phyloP scores from a whole-genome alignment of 2,113 vertebrate genomes.

The Gymnogyps californianus region DNA sequence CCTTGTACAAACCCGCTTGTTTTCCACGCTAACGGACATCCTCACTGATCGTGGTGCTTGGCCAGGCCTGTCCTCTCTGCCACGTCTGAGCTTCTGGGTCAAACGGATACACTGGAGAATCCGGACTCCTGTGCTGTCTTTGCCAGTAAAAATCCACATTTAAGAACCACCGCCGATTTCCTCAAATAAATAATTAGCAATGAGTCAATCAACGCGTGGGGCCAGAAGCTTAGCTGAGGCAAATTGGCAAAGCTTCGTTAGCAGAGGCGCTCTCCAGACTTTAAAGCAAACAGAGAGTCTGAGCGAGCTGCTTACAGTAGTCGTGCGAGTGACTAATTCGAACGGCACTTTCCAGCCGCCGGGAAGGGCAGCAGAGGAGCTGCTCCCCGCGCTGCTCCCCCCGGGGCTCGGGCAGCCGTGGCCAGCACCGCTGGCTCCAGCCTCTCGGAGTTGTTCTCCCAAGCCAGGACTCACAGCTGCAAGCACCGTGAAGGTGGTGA shows the following conservation, averaged over 20 bases:
- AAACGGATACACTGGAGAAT: not conserved
- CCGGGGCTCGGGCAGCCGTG: not conserved
- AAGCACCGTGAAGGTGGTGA: not conserved
- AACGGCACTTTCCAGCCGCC: not conserved
- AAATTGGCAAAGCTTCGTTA: not conserved
- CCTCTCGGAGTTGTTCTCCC: not conserved
- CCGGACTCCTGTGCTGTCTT: not conserved
- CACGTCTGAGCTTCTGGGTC: not conserved
- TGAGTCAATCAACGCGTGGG: not conserved
- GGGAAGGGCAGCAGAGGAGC: not conserved
- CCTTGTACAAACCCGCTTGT: not conserved
- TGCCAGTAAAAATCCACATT: not conserved
- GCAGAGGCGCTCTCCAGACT: not conserved
- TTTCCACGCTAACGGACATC: not conserved
- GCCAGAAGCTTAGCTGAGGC: not conserved
- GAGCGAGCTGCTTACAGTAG: not conserved
- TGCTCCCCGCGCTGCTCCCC: not conserved
- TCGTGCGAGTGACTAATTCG: not conserved
- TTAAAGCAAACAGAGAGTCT: not conserved
- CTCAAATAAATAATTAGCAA: not conserved
- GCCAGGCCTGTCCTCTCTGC: not conserved
- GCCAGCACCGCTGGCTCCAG: not conserved
- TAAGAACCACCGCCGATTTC: not conserved
- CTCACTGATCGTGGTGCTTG: accelerated
- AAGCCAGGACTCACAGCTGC: slow-evolving; percentile 26